Percentiles rank a stretch among this genome's conserved stretches.
Evolutionary conservation across 2,888 invertebrate species (phyloP).

Genomic region (Agrenia bidenticulata): DNA sequence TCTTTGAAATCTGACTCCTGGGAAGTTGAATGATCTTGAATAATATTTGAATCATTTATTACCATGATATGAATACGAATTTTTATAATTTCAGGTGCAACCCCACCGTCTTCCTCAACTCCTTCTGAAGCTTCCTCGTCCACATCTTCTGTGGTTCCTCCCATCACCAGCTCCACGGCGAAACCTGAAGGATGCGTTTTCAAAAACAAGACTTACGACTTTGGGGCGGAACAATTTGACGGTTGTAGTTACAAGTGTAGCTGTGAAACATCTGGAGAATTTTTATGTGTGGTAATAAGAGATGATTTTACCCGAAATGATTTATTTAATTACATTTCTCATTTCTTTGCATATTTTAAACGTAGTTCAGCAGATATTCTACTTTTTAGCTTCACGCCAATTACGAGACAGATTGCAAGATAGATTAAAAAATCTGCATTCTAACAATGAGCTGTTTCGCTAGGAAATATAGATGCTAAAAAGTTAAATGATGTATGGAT

Average conservation of each 20-base stretch:
- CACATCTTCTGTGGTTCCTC: conserved; percentile 21
- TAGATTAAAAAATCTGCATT: too few relatives aligned
- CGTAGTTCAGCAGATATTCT: too few relatives aligned
- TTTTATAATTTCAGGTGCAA: background rate
- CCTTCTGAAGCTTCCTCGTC: conserved; percentile 27
- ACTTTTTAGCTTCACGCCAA: too few relatives aligned
- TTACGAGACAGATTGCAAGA: too few relatives aligned
- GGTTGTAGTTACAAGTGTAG: conserved; percentile 55
- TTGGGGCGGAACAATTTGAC: conserved; percentile 55
- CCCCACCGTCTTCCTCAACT: conserved; percentile 33
- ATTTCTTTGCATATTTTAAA: background rate
- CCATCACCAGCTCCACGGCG: conserved; percentile 24
- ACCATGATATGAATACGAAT: background rate
- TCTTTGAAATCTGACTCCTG: too few relatives aligned
- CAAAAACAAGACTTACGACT: conserved; percentile 54
- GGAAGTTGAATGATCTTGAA: too few relatives aligned
- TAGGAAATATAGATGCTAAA: too few relatives aligned
- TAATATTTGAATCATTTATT: too few relatives aligned
- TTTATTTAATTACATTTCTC: background rate
- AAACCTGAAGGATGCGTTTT: conserved; percentile 54
- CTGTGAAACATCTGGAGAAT: conserved; percentile 55
- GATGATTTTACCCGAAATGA: background rate
- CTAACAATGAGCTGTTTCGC: too few relatives aligned
- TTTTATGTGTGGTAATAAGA: conserved; percentile 54
- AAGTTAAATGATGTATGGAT: too few relatives aligned